A percentile compares a stretch with the other conserved stretches of the same genome.
Evolutionary conservation across 2,113 vertebrate species (phyloP).

Genomic region (Nycticryphes semicollaris): DNA sequence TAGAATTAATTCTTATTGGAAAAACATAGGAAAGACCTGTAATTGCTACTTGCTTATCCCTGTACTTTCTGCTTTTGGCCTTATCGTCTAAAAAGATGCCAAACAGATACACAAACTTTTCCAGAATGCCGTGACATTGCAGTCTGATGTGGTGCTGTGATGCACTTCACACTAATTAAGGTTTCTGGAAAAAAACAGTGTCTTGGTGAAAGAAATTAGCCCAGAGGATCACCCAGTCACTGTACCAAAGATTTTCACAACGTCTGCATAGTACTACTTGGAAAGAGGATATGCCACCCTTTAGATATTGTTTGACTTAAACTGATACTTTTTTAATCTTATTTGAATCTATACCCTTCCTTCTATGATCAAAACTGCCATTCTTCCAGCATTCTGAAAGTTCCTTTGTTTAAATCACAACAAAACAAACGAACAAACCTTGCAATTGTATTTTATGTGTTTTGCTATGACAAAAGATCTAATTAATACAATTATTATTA

Average conservation of each 20-base stretch:
- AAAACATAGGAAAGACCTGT: neutral
- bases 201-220: neutral
- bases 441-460: neutral
- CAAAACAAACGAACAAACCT: neutral
- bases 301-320: neutral
- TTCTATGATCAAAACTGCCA: neutral
- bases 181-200: neutral
- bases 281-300: neutral
- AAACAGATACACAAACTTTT: neutral
- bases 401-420: neutral
- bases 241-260: neutral
- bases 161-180: neutral
- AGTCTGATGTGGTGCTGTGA: neutral
- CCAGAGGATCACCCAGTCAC: neutral
- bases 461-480: neutral
- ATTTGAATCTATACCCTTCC: neutral
- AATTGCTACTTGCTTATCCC: neutral
- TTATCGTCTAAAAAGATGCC: neutral
- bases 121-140: neutral
- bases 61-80: neutral
- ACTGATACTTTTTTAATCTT: neutral
- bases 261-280: neutral
- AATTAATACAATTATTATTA: neutral
- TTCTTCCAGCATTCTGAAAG: neutral
- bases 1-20: neutral